phyloP scores from a whole-genome alignment of 2,888 invertebrate species.

The Arrhopalites spinosus region DNA sequence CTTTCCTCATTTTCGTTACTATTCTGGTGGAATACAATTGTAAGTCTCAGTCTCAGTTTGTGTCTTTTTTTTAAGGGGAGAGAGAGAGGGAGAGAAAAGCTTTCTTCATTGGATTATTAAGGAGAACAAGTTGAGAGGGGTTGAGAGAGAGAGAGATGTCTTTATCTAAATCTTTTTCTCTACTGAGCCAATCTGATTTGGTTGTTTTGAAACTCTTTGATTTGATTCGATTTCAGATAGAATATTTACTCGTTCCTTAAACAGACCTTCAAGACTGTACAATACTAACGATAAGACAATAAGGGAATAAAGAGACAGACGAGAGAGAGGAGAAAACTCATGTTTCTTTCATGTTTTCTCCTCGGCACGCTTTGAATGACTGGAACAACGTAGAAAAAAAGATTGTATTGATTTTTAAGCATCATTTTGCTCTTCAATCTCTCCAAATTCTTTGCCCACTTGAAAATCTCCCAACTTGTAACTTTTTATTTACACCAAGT shows the following conservation, averaged over 20 bases:
- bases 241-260: constrained; percentile 16
- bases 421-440: background rate
- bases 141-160: background rate
- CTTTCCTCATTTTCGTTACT: background rate
- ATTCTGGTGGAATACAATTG: background rate
- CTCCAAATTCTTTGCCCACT: background rate
- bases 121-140: background rate
- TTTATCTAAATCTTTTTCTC: constrained; percentile 18
- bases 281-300: background rate
- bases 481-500: too few relatives aligned
- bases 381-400: background rate
- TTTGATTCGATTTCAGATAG: constrained; percentile 38
- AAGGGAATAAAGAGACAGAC: background rate
- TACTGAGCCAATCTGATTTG: constrained; percentile 24
- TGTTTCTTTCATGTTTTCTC: constrained; percentile 7
- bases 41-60: background rate
- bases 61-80: background rate
- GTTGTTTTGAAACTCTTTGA: constrained; percentile 31
- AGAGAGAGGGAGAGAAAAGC: background rate
- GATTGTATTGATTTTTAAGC: background rate
- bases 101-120: constrained; percentile 17
- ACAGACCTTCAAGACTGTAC: background rate
- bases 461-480: too few relatives aligned
- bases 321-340: background rate
- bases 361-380: background rate